A percentile compares a stretch with the other conserved stretches of the same genome.
Conservation (phyloP, 2,113 vertebrate genomes). For the Corythoichthys haematopterus region DNA sequence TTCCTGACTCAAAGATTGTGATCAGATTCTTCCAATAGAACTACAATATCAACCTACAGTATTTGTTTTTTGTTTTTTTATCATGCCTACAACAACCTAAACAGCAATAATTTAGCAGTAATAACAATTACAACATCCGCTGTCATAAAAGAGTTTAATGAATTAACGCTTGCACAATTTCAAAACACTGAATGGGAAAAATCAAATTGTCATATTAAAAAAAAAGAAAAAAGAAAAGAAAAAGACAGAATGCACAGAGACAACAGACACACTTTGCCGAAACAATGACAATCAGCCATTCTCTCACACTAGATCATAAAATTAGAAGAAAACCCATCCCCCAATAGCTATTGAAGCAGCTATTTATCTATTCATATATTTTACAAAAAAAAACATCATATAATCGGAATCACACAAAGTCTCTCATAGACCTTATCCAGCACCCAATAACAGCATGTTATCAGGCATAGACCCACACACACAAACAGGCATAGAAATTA, state of each 20-base stretch:
- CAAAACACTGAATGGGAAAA: too few relatives aligned
- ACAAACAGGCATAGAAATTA: conserved; percentile 5
- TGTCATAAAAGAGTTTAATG: neutral
- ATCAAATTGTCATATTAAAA: too few relatives aligned
- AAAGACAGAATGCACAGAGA: neutral
- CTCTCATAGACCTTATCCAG: conserved; percentile 27
- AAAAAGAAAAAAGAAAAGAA: neutral
- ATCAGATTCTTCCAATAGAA: neutral
- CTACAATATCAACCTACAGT: neutral
- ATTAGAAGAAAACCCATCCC: neutral
- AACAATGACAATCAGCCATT: conserved; percentile 17
- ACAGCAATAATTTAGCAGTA: neutral
- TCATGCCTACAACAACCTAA: neutral
- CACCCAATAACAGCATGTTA: conserved; percentile 21
- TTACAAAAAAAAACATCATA: neutral
- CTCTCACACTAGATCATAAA: conserved; percentile 7
- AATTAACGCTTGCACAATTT: neutral
- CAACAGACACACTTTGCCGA: conserved; percentile 5
- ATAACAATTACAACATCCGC: neutral
- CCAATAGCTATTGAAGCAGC: too few relatives aligned
- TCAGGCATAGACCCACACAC: neutral
- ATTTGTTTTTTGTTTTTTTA: neutral
- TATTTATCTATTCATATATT: too few relatives aligned
- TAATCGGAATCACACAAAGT: neutral
- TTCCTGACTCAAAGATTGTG: neutral